Conservation (phyloP, 2,113 vertebrate species). For the Sinocyclocheilus anshuiensis region DNA sequence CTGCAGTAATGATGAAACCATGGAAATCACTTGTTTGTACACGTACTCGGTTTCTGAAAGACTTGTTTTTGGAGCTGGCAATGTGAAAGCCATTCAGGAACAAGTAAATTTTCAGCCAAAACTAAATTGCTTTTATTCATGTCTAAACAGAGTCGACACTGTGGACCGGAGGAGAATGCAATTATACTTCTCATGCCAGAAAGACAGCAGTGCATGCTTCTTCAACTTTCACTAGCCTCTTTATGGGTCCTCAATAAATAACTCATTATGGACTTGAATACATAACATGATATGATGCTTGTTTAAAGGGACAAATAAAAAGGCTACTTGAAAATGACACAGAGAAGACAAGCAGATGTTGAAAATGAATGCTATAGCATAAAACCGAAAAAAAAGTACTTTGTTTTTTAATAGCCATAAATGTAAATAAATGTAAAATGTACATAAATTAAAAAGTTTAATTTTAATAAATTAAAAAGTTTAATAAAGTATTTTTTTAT, state of each 20-base stretch:
- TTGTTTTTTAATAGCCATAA: background rate
- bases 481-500: too few species aligned
- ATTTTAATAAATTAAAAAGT: too few species aligned
- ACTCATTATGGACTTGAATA: background rate
- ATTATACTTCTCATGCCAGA: slow-evolving; percentile 11
- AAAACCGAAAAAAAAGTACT: background rate
- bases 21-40: background rate
- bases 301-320: background rate
- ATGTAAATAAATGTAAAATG: too few species aligned
- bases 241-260: background rate
- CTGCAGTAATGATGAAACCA: background rate
- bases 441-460: too few species aligned
- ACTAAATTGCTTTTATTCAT: slow-evolving; percentile 18
- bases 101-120: slow-evolving; percentile 24
- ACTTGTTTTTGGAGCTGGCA: background rate
- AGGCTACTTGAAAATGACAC: background rate
- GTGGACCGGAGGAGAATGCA: slow-evolving; percentile 7
- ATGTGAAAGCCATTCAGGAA: background rate
- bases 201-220: background rate
- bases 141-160: slow-evolving; percentile 14
- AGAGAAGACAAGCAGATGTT: background rate
- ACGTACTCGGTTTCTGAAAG: background rate
- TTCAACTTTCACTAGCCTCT: background rate
- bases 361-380: background rate
- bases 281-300: slow-evolving; percentile 2